Percentiles rank a stretch among this genome's conserved stretches.
These are phyloP conservation scores for Ophion slaviceki DNA, from an alignment of 2,888 invertebrate species.

Conservation along the genomic window DNA sequence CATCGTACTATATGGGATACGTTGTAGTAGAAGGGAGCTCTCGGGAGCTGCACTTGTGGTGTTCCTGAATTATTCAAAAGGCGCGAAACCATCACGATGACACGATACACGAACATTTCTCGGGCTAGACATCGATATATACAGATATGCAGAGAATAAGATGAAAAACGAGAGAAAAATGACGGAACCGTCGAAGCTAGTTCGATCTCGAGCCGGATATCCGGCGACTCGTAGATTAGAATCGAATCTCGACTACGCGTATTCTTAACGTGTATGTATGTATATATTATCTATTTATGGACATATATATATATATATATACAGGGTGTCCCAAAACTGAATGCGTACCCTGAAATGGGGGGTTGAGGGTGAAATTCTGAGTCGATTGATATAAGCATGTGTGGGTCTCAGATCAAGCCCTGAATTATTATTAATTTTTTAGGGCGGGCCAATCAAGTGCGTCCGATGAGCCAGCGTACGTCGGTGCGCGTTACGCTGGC, in stretches of 20 bases:
- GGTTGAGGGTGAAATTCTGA: too few species aligned
- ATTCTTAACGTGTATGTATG: background rate
- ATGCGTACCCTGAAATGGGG: too few species aligned
- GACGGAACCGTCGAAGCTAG: slow-evolving; percentile 51
- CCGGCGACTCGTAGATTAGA: slow-evolving; percentile 65
- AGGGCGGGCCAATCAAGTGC: too few species aligned
- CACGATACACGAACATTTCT: slow-evolving; percentile 26
- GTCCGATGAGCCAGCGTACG: too few species aligned
- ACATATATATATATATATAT: too few species aligned
- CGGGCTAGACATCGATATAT: slow-evolving; percentile 21
- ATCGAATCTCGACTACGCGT: slow-evolving; percentile 56
- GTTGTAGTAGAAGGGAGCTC: background rate
- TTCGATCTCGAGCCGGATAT: slow-evolving; percentile 69
- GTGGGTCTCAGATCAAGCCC: too few species aligned
- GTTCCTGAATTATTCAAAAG: slow-evolving; percentile 59
- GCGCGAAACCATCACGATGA: slow-evolving; percentile 47
- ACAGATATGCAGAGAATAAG: background rate
- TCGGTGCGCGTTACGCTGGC: too few species aligned
- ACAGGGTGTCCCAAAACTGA: too few species aligned
- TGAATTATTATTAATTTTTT: too few species aligned
- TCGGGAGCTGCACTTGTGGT: slow-evolving; percentile 6
- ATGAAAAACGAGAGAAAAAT: slow-evolving; percentile 18
- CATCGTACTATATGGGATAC: background rate
- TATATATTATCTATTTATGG: too few species aligned
- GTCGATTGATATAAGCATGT: too few species aligned